A percentile compares a stretch with the other conserved stretches of the same genome.
Conservation (phyloP, 2,113 vertebrate species). For the Toxostoma redivivum region DNA sequence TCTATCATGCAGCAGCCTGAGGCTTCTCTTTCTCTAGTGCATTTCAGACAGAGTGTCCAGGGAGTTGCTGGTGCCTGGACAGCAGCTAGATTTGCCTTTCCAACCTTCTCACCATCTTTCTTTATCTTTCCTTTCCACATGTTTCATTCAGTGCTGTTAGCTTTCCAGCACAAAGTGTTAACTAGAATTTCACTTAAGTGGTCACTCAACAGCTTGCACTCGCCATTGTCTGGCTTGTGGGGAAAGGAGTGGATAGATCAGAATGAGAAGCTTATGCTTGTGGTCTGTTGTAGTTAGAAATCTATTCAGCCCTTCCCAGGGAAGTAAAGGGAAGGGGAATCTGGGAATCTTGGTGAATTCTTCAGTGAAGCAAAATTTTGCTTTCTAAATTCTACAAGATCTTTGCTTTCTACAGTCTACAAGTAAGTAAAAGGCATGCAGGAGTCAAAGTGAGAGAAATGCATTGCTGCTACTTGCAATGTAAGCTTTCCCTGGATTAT, state of each 20-base stretch:
- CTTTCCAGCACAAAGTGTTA: background rate
- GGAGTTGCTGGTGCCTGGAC: background rate
- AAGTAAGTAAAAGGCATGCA: background rate
- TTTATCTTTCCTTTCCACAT: background rate
- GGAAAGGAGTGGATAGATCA: background rate
- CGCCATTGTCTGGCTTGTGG: background rate
- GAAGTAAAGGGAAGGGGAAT: background rate
- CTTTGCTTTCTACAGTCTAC: background rate
- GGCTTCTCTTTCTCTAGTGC: background rate
- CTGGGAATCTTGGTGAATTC: background rate
- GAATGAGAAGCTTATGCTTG: background rate
- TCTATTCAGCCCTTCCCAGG: background rate
- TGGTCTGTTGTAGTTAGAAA: background rate
- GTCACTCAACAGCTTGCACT: background rate
- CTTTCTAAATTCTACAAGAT: too few relatives aligned
- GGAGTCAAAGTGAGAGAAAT: background rate
- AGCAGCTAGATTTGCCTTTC: slow-evolving; percentile 18
- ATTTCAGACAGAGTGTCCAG: slow-evolving; percentile 19
- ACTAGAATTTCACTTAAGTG: background rate
- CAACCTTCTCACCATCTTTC: background rate
- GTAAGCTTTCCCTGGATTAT: background rate
- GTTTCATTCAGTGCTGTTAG: background rate
- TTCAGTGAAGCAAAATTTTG: background rate
- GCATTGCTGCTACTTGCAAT: background rate
- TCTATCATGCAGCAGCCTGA: slow-evolving; percentile 37